phyloP scores from a whole-genome alignment of 1,140 invertebrate species.

The Temnothorax longispinosus region DNA sequence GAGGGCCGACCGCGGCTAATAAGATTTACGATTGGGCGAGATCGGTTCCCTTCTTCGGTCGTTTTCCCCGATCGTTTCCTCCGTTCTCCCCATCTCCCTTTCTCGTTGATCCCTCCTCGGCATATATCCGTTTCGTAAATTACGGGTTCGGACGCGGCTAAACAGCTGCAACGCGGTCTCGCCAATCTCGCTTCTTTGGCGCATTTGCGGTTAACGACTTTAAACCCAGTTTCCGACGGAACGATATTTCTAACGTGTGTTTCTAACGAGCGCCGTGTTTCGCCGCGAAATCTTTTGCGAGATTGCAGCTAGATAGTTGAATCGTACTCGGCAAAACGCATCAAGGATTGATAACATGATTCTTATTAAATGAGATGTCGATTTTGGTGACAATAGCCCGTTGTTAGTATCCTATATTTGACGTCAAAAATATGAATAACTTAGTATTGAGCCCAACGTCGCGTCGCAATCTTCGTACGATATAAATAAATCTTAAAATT shows the following conservation, averaged over 20 bases:
- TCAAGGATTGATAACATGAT: not conserved
- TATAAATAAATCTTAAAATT: constrained; percentile 8
- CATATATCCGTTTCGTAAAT: constrained; percentile 70
- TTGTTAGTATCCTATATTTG: not conserved
- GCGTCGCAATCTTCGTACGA: not conserved
- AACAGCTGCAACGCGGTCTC: constrained; percentile 50
- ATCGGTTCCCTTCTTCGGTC: constrained; percentile 33
- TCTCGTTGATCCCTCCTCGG: not conserved
- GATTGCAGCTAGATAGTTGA: not conserved
- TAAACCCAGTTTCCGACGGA: constrained; percentile 23
- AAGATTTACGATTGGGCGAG: constrained; percentile 63
- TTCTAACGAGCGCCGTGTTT: constrained; percentile 14
- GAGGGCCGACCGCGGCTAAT: constrained; percentile 46
- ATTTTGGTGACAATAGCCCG: not conserved
- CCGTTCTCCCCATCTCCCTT: not conserved
- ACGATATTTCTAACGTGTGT: constrained; percentile 38
- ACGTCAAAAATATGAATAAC: not conserved
- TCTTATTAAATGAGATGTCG: not conserved
- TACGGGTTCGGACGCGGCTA: constrained; percentile 39
- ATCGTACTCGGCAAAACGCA: not conserved
- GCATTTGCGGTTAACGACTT: constrained; percentile 48
- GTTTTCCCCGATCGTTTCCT: not conserved
- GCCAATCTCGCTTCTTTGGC: constrained; percentile 39
- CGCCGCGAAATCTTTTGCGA: not conserved
- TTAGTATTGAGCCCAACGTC: not conserved